Conservation (phyloP, 1,140 invertebrate species). For the Cydia splendana region DNA sequence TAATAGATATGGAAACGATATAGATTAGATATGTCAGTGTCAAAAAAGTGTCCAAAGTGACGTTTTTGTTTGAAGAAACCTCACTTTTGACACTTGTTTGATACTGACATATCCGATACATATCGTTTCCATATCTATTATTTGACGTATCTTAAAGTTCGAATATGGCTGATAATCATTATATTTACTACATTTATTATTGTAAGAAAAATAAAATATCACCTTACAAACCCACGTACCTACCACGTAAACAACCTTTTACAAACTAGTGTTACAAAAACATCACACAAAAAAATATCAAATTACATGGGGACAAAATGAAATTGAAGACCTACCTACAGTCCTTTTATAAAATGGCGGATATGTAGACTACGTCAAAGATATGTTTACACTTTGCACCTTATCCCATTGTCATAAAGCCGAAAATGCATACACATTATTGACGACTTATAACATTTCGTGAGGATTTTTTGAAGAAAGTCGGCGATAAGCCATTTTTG, state of each 20-base stretch:
- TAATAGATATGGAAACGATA: no score
- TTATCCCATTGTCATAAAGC: background rate
- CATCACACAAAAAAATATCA: conserved; percentile 9
- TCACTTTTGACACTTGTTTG: no score
- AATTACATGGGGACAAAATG: conserved; percentile 1
- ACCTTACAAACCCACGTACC: background rate
- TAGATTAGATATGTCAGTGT: no score
- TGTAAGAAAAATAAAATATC: background rate
- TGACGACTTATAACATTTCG: background rate
- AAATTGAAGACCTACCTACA: conserved; percentile 22
- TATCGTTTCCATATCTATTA: no score
- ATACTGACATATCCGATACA: no score
- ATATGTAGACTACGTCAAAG: background rate
- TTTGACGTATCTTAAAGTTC: no score
- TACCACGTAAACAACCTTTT: background rate
- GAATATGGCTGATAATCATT: no score
- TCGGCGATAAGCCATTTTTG: background rate
- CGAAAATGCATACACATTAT: background rate
- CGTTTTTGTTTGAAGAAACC: no score
- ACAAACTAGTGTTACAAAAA: background rate
- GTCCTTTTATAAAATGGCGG: background rate
- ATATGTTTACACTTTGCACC: background rate
- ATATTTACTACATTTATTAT: no score
- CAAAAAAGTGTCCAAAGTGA: no score
- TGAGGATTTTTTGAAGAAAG: background rate